Percentiles rank a stretch among this genome's conserved stretches.
These are phyloP conservation scores for Oceanodroma tethys DNA, from an alignment of 2,113 vertebrate species.

Conservation along the genomic window DNA sequence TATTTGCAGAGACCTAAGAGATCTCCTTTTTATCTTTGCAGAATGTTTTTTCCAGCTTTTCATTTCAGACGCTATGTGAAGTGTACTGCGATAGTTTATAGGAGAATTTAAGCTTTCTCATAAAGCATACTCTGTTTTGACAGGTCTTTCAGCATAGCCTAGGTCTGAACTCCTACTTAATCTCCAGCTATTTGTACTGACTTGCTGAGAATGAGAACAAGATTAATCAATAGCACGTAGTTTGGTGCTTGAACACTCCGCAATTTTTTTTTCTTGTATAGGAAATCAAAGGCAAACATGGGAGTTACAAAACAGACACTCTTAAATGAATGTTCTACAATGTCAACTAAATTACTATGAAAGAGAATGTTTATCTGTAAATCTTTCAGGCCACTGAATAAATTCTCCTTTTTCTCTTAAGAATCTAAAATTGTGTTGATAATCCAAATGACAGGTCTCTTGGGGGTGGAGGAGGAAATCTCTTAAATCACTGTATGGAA, in stretches of 20 bases:
- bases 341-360: background rate
- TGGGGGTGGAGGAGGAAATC: background rate
- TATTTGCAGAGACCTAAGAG: background rate
- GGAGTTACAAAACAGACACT: background rate
- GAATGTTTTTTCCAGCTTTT: background rate
- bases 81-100: background rate
- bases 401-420: background rate
- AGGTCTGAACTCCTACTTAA: background rate
- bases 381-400: background rate
- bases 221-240: background rate
- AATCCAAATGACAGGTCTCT: background rate
- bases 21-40: background rate
- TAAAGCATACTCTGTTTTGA: background rate
- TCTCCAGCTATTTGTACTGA: background rate
- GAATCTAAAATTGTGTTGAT: background rate
- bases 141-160: background rate
- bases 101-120: background rate
- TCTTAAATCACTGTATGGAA: background rate
- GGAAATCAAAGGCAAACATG: background rate
- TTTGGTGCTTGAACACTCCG: background rate
- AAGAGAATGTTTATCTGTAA: background rate
- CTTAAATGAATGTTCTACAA: background rate
- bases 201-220: background rate
- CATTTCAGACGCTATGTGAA: background rate
- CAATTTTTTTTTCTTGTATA: background rate